Base-by-base conservation (phyloP, 2,888 invertebrate species). In the Rhimphoctona megacephalus region DNA sequence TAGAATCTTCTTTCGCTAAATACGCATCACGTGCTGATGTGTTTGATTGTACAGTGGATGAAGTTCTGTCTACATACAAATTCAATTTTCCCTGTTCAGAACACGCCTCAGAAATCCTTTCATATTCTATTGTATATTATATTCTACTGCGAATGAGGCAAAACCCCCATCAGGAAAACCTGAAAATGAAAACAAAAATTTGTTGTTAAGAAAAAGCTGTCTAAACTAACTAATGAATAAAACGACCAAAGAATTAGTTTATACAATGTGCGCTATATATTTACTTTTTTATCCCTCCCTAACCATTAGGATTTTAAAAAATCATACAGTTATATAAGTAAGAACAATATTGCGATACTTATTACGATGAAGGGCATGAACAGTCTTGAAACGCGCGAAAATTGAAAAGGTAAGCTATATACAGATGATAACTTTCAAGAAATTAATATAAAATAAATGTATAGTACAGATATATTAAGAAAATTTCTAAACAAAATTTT, bases 211-310 rank as follows among this genome's bases (percentile, higher is more conserved):
- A 82, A 82, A 2, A 82, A 82, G 19, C 19, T 77, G 5, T 11
- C 82, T 17, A 77, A 82, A 69, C 36, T 77, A 30, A 83, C 83
- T 30, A 83, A 54, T 14, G 6, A 83, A 69, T 82, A 69, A 46
- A 46, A 52, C n/a, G 52, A 52, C 52, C 6, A 52, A 52, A 52
- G 52, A 17, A 52, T 52, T 19, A 52, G 17, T 52, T 52, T 52
- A 52, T 19, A 52, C 52, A 52, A 52, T 52, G 3, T 52, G 52
- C 17, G 36, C 36, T 36, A 36, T 36, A 36, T 36, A 36, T 52
- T 52, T 52, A 52, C 52, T 17, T 52, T 52, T 17, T 52, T 52
- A 52, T 17, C 52, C 17, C 19, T 52, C 5, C 52, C 52, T 17
- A 52, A 52, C 52, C 17, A 52, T 52, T 52, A n/a, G n/a, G 14